Base-by-base conservation (phyloP, 2,113 vertebrate genomes). In the Nematolebias whitei region DNA sequence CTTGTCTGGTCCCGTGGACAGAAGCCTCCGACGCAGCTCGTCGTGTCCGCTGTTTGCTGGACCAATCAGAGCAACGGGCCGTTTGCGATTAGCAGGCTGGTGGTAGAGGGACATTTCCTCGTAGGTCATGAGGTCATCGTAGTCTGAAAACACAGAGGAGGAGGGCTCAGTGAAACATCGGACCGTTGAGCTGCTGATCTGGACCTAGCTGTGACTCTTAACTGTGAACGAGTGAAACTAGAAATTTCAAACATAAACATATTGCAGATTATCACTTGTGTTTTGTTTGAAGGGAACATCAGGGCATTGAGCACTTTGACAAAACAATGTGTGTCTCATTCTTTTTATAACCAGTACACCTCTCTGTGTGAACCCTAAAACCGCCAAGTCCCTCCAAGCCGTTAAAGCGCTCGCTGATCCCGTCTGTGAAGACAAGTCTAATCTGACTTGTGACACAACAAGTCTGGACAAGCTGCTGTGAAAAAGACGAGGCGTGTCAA, bases 81-180 rank as follows among this genome's bases (percentile, higher is more conserved):
- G 92, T 60, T 97, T 99, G 55, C 95, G 92, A 69, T 95, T 96
- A 58, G 95, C 93, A 10, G 95, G 95, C 74, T 99, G 97, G 79
- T 98, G 96, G 83, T 97, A 99, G 20, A 98, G 94, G 0, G 96
- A 96, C 96, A 98, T 98, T 90, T 99, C 97, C 79, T 99, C 96
- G 0, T 99, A 99, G 53, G 96, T 98, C 91, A 96, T 76, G 84
- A 97, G 93, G 63, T 99, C 97, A 40, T 98, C 95, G 45, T 92
- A 92, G 85, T 97, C 97, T 98, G 82, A 64, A 24, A 48, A 52
- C 23, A 77, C 40, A 82, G 58, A 32, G 10, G 12, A 22, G 32
- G 47, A 59, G 15, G 39, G 10, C 24, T 71, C 73, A 59, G 52
- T 48, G 59, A 78, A 71, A 48, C 26, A 60, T 32, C 23, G 29